These are phyloP conservation scores for Antennarius striatus DNA, from an alignment of 2,113 vertebrate genomes.

Conservation along the genomic window DNA sequence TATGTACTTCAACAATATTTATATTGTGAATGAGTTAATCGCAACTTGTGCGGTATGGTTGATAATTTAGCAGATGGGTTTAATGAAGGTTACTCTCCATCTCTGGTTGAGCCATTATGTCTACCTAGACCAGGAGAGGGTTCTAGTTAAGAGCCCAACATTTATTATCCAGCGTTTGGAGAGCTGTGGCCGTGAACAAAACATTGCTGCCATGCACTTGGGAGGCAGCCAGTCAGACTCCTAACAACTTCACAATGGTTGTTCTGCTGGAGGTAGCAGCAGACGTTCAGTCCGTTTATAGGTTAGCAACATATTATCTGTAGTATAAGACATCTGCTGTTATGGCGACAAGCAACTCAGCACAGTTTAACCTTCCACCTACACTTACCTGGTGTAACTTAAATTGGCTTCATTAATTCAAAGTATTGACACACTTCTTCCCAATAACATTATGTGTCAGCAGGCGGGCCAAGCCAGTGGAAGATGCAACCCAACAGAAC, in stretches of 20 bases:
- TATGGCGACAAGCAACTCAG: constrained; percentile 45
- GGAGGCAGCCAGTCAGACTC: constrained; percentile 48
- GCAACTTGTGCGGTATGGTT: constrained; percentile 24
- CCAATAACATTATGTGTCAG: constrained; percentile 10
- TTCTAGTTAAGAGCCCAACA: constrained; percentile 40
- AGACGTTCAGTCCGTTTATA: constrained; percentile 46
- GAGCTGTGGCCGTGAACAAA: constrained; percentile 46
- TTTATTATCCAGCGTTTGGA: constrained; percentile 55
- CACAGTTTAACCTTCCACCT: constrained; percentile 34
- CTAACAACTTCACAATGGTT: constrained; percentile 37
- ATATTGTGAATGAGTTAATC: constrained; percentile 4
- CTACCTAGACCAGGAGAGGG: constrained; percentile 39
- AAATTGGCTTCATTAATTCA: neutral
- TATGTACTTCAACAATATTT: neutral
- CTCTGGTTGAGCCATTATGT: constrained; percentile 48
- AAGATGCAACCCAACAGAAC: constrained; percentile 78
- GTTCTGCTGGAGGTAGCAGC: constrained; percentile 34
- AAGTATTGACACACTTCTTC: no score
- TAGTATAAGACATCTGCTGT: constrained; percentile 52
- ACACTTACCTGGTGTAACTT: neutral
- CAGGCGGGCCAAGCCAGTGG: constrained; percentile 80
- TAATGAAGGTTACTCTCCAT: constrained; percentile 45
- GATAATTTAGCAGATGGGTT: constrained; percentile 44
- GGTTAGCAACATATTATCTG: constrained; percentile 47
- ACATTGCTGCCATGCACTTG: constrained; percentile 28